Evolutionary conservation across 2,888 invertebrate genomes (phyloP), one percentile per base, ranked within the genome.

Genomic region (Drosophila anceps): DNA sequence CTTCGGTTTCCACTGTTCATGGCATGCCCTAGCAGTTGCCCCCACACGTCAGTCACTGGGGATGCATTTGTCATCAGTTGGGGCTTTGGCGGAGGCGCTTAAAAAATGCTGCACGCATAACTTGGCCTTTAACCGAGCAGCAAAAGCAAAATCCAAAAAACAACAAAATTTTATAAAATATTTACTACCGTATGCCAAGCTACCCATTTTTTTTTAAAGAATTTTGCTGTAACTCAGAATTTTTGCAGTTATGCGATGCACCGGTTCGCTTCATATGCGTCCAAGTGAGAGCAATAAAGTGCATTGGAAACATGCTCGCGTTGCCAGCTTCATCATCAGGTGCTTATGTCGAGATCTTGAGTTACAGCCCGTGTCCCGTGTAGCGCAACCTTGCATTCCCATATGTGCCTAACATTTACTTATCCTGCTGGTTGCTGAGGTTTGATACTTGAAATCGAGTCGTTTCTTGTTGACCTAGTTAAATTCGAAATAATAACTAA

Each of bases 11-110:
- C 20, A 35, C 27, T 46, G 48, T 46, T 39, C 60, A 33, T 60
- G 58, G 35, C 44, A n/a, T 53, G 58, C 61, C 50, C 15, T 44
- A 27, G 41, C 43, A 9, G 53, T 37, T 64, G 53, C 44, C 63
- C 67, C 67, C 59, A 46, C 70, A 70, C 59, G 54, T 71, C 79
- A 71, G 58, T 78, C 86, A 70, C 84, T 73, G 62, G 86, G 84
- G 88, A 83, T 63, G 51, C 84, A 84, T 84, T 88, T 86, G 81
- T 84, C 84, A 84, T 59, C 67, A 64, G 73, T 58, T 69, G 72
- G 51, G 76, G 53, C 66, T 46, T 66, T 41, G 39, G 29, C 44
- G 69, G 35, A 69, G 71, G 77, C 76, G 76, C 75, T 74, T 74
- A 69, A 66, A 76, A 74, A 78, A 66, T 69, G 7, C 54, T 75